Percentiles rank a stretch among this genome's conserved stretches.
These are phyloP conservation scores for Bufotes viridis DNA, from an alignment of 2,797 vertebrate species.

Conservation along the genomic window DNA sequence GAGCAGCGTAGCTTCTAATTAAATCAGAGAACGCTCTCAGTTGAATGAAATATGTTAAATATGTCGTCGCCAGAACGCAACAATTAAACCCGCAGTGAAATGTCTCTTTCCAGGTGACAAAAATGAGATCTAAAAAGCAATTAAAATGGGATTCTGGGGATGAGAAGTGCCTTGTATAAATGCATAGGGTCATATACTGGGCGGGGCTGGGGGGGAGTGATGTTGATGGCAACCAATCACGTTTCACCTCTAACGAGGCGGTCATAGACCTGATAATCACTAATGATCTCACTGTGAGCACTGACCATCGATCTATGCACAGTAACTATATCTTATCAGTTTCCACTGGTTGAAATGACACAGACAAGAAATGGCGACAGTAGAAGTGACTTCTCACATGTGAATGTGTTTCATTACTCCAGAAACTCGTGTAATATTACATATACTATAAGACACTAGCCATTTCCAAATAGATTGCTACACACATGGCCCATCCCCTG, in stretches of 20 bases:
- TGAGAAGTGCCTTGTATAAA: neutral
- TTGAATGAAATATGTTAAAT: slow-evolving; percentile 22
- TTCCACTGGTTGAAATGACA: neutral
- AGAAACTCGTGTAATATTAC: neutral
- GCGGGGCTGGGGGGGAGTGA: neutral
- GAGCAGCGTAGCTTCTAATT: slow-evolving; percentile 24
- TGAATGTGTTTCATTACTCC: neutral
- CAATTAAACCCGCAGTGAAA: slow-evolving; percentile 2
- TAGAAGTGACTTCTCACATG: neutral
- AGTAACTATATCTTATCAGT: neutral
- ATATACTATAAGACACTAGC: neutral
- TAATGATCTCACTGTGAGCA: neutral
- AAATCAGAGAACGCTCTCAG: slow-evolving; percentile 25
- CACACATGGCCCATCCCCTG: too few species aligned
- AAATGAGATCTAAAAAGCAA: neutral
- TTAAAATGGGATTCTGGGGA: neutral
- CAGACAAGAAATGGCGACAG: neutral
- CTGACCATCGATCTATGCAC: neutral
- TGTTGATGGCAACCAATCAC: neutral
- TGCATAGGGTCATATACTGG: neutral
- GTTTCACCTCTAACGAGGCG: neutral
- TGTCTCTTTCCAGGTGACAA: neutral
- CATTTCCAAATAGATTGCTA: neutral
- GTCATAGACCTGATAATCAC: neutral
- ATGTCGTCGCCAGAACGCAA: slow-evolving; percentile 6